Percentiles rank a stretch among this genome's conserved stretches.
Evolutionary conservation across 2,888 invertebrate genomes (phyloP).

Genomic region (Sarcophaga rosellei): DNA sequence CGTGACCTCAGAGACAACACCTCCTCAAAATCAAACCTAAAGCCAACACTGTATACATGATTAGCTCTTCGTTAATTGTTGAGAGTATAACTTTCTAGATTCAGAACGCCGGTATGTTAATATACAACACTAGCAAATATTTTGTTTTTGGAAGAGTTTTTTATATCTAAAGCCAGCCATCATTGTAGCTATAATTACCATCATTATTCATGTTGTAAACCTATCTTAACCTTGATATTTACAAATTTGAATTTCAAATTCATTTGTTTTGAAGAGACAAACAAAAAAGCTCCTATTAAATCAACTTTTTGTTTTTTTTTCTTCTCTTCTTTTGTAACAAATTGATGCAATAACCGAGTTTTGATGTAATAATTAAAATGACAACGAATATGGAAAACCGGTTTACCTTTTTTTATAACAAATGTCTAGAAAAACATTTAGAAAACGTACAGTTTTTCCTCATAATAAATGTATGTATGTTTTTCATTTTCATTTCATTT

Average conservation of each 20-base stretch:
- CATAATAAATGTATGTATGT: conserved; percentile 35
- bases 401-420: conserved; percentile 28
- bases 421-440: background rate
- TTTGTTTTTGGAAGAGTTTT: too few relatives aligned
- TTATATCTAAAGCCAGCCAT: too few relatives aligned
- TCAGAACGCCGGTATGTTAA: background rate
- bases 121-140: background rate
- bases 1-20: too few relatives aligned
- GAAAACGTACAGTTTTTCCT: conserved; percentile 58
- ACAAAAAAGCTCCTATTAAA: background rate
- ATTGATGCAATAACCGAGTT: conserved; percentile 42
- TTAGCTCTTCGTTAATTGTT: too few relatives aligned
- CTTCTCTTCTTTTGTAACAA: background rate
- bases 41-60: too few relatives aligned
- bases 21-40: too few relatives aligned
- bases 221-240: conserved; percentile 16
- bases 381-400: conserved; percentile 39
- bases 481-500: conserved; percentile 39
- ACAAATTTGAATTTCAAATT: conserved; percentile 13
- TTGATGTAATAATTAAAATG: conserved; percentile 42
- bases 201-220: too few relatives aligned
- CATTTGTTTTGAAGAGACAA: conserved; percentile 5
- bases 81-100: too few relatives aligned
- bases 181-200: too few relatives aligned
- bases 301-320: background rate